Evolutionary conservation across 2,888 invertebrate genomes (phyloP), one percentile per base, ranked within the genome.

Genomic region (Gymnocheta viridis): DNA sequence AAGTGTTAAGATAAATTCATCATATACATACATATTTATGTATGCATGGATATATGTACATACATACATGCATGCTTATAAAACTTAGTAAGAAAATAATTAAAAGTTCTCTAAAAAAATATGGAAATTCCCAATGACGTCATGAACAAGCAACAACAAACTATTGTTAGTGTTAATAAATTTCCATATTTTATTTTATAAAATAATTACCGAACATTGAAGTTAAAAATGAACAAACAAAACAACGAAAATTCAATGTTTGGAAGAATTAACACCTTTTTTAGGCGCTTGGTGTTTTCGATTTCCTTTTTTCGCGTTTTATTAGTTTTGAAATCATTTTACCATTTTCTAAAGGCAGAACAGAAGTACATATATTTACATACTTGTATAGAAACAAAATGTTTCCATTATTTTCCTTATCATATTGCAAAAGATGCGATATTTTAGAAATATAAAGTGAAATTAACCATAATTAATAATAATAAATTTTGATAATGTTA

Each of bases 71-170:
- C 0, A n/a, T 32, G 19, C 14, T 41, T 2, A 3, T 32, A 60
- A 62, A 38, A 6, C 17, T n/a, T 14, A 47, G 51, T 6, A 51
- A n/a, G 27, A 7, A 7, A 4, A n/a, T 29, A 29, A 14, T 3
- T 47, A 47, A 47, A 29, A 47, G 12, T 1, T 44, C 4, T 47
- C 9, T 12, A 2, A 35, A 19, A 47, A 32, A 7, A 24, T 0
- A 12, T 5, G 9, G 9, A 64, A 44, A 29, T 62, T 35, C 3
- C 2, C 17, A 66, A 82, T 82, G 82, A 77, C 77, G 77, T 82
- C 76, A 82, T 82, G 27, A 17, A 1, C 22, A 9, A 81, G 29
- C 41, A 62, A 76, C 17, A 73, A 79, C 49, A 78, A 54, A 14
- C 22, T 32, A 41, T 62, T 32, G n/a, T 5, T 41, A 60, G 41